Base-by-base conservation (phyloP, 2,888 invertebrate species). In the Limnephilus marmoratus region DNA sequence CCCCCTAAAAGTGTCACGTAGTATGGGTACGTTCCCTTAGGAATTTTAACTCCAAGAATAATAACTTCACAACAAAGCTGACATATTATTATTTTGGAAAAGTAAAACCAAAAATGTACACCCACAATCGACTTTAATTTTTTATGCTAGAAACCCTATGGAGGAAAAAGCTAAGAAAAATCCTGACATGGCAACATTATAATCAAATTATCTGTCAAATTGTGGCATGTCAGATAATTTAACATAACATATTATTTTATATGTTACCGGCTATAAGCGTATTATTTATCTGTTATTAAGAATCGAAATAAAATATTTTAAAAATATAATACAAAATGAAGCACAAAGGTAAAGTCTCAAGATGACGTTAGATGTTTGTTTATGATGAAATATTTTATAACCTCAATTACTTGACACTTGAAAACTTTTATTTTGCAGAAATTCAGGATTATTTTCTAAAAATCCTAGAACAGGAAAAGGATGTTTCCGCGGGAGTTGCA, bases 401-500 rank as follows among this genome's bases (percentile, higher is more conserved):
- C 82, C 82, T 82, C 82, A 82, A 86, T 12, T 49, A 49, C 49
- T 29, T 86, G 49, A 86, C 49, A 29, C 41, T 34, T 88, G n/a
- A 80, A 91, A 90, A 87, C 90, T 90, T 87, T 85, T 49, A 85
- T 18, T 83, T 95, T 96, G 94, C 94, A 98, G 98, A 97, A 95
- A 97, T 98, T 91, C 97, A 97, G 94, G 96, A 97, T 93, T 97
- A 97, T 94, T 98, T 98, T 94, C 96, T 97, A 68, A 96, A 97
- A 94, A 97, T 98, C 93, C 95, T 98, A 94, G 96, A 96, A 94
- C 96, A 97, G 94, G 98, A 99, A 94, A 97, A 97, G 94, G 98
- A 98, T 95, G 96, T 98, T 81, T 98, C 99, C 0, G 98, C 98
- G 11, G 99, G 99, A 86, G 98, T 99, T 94, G 99, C 99, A 92